These are phyloP conservation scores for Eulithis prunata DNA, from an alignment of 2,888 invertebrate genomes.

Conservation along the genomic window DNA sequence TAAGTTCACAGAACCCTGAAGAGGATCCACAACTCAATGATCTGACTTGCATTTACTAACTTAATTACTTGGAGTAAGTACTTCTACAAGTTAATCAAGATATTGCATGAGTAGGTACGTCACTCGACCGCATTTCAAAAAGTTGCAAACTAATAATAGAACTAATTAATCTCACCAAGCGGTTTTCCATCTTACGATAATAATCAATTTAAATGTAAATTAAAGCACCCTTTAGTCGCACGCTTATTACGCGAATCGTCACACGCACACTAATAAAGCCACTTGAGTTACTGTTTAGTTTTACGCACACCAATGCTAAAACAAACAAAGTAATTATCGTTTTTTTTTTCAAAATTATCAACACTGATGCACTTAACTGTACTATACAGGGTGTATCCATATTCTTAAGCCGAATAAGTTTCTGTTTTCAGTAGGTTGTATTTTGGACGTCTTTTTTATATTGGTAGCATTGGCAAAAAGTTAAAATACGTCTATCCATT, in stretches of 20 bases:
- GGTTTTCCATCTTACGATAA: constrained; percentile 48
- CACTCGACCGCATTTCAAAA: constrained; percentile 36
- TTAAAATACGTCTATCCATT: too few relatives aligned
- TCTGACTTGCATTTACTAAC: too few relatives aligned
- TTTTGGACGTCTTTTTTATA: too few relatives aligned
- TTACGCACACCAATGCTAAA: constrained; percentile 9
- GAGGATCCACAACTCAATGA: too few relatives aligned
- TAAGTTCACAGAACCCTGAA: too few relatives aligned
- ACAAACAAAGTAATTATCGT: constrained; percentile 3
- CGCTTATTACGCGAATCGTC: constrained; percentile 55
- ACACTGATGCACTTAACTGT: not conserved
- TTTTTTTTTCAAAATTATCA: constrained; percentile 3
- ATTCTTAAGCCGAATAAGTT: not conserved
- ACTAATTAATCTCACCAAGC: constrained; percentile 45
- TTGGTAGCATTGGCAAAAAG: too few relatives aligned
- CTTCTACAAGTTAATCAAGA: constrained; percentile 27
- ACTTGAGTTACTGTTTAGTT: constrained; percentile 6
- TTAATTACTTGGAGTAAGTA: not conserved
- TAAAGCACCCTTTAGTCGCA: constrained; percentile 55
- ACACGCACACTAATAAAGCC: constrained; percentile 26
- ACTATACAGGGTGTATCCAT: not conserved
- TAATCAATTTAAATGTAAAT: constrained; percentile 66
- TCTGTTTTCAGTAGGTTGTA: too few relatives aligned
- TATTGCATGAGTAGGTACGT: constrained; percentile 20
- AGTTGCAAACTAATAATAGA: constrained; percentile 42